phyloP scores from a whole-genome alignment of 92 coral and sea anemone genomes.

The Epizoanthus stellaris region DNA sequence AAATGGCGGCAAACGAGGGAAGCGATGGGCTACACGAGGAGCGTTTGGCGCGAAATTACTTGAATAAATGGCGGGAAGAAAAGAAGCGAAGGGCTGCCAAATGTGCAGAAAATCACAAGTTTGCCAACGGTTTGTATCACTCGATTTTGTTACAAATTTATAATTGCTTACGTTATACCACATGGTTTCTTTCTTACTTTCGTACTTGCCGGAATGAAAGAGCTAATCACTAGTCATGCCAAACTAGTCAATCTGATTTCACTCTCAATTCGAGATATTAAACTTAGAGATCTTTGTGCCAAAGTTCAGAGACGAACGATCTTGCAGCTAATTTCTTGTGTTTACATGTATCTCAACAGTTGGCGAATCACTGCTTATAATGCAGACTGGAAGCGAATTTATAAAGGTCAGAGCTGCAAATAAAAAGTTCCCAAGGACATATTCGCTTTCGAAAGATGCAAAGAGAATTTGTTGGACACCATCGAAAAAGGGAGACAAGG shows the following conservation, averaged over 20 bases:
- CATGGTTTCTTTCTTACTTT: background rate
- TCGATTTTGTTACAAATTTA: background rate
- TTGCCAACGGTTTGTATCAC: slow-evolving; percentile 75
- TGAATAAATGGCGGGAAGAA: slow-evolving; percentile 72
- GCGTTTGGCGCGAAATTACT: slow-evolving; percentile 45
- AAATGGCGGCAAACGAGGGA: slow-evolving; percentile 48
- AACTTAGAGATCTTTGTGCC: background rate
- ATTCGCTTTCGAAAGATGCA: slow-evolving; percentile 63
- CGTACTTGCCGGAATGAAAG: background rate
- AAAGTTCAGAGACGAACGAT: background rate
- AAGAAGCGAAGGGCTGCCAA: slow-evolving; percentile 68
- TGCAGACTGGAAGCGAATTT: slow-evolving; percentile 75
- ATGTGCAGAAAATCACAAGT: slow-evolving; percentile 86
- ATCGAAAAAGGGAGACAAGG: slow-evolving; percentile 81
- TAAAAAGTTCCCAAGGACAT: slow-evolving; percentile 75
- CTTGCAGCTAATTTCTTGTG: background rate
- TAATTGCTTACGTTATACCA: background rate
- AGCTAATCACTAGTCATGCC: no score
- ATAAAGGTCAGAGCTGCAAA: slow-evolving; percentile 77
- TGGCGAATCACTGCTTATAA: slow-evolving; percentile 70
- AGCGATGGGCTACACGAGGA: background rate
- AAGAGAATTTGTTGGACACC: slow-evolving; percentile 76
- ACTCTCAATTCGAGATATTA: background rate
- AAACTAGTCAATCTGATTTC: background rate
- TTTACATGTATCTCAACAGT: slow-evolving; percentile 54